Evolutionary conservation across 2,113 vertebrate species (phyloP).

Genomic region (Cichladusa arquata): DNA sequence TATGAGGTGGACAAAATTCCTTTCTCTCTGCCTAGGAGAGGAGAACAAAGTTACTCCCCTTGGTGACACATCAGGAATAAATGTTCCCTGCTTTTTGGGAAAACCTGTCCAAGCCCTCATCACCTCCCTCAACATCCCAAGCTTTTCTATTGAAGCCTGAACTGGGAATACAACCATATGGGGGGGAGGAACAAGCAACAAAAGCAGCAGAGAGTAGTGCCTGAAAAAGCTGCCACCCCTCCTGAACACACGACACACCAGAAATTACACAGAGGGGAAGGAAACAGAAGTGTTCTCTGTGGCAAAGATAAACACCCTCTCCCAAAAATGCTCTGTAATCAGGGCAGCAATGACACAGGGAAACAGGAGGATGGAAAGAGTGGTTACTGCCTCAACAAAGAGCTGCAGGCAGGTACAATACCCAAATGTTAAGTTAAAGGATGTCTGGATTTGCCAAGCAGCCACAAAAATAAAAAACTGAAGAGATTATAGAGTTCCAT

Average conservation of each 20-base stretch:
- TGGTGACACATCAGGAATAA: not conserved
- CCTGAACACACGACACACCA: fast-evolving
- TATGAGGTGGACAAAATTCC: not conserved
- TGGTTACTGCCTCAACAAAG: not conserved
- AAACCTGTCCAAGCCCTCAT: not conserved
- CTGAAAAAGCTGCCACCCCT: not conserved
- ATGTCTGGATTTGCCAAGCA: not conserved
- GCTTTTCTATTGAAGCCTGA: not conserved
- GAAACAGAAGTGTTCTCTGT: not conserved
- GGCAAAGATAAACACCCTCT: not conserved
- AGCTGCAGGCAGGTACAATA: not conserved
- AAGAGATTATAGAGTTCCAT: fast-evolving
- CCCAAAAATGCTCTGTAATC: not conserved
- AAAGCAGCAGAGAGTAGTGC: not conserved
- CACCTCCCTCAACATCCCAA: not conserved
- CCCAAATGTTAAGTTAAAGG: not conserved
- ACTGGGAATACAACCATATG: not conserved
- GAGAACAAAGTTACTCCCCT: not conserved
- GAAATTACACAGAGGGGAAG: not conserved
- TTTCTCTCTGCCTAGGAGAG: not conserved
- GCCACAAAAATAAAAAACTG: not conserved
- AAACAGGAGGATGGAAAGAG: not conserved
- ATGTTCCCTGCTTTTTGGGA: fast-evolving
- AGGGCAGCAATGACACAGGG: not conserved
- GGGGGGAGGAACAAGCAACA: not conserved